Evolutionary conservation across 2,888 invertebrate genomes (phyloP), one percentile per base, ranked within the genome.

Genomic region (Lumbricus terrestris): DNA sequence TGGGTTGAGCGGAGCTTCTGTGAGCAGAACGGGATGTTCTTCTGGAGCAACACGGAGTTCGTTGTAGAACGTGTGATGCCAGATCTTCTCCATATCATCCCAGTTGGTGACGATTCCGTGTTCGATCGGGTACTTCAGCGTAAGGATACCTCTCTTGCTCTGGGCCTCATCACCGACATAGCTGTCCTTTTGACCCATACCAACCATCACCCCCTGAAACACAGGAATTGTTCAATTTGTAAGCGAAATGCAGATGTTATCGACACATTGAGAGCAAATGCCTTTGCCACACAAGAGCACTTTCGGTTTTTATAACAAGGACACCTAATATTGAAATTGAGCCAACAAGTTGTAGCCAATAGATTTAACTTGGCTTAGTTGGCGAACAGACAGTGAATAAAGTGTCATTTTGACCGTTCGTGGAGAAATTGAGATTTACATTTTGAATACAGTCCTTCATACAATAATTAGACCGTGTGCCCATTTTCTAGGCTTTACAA

Each of bases 141-240:
- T 95, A 90, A 96, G 95, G 94, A 96, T 95, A 94, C 96, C 96
- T 93, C 96, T 93, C 94, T 96, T 98, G 96, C 97, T 97, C 96
- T 98, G 98, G 94, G 98, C 98, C 96, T 98, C 98, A 95, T 98
- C 98, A 91, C 98, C 98, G 91, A 98, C 98, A 95, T 98, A 98
- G 93, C 97, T 97, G 96, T 98, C 98, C 96, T 98, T 98, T 96
- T 98, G 98, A 93, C 98, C 98, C 98, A 98, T 98, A 95, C 98
- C 98, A 94, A 98, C 98, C 98, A 98, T 98, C 92, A 96, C 85
- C 18, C 34, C 85, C 85, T 85, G 11, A 3, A n/a, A 69, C 47
- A 69, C 69, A 69, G 5, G n/a, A 69, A 69, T 69, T 69, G 69
- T 69, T 54, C 16, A 69, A n/a, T 69, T 69, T n/a, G 11, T n/a